phyloP scores from a whole-genome alignment of 2,113 vertebrate species.

The Pardalotus punctatus region DNA sequence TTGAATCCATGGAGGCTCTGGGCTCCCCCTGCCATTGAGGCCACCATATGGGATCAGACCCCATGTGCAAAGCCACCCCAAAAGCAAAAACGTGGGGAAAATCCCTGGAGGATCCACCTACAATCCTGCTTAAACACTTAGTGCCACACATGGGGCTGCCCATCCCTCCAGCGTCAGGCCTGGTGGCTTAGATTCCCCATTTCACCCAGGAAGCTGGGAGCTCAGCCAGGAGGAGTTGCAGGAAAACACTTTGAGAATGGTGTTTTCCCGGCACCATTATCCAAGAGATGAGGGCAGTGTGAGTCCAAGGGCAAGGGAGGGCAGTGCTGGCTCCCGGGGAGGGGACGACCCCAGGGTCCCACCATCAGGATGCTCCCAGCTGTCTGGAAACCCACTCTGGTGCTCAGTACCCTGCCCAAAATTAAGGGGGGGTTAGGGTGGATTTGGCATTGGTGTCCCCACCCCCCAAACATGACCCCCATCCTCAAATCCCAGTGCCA shows the following conservation, averaged over 20 bases:
- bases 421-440: accelerated
- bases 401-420: background rate
- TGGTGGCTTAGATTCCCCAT: background rate
- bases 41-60: background rate
- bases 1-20: background rate
- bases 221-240: background rate
- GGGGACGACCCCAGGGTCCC: accelerated
- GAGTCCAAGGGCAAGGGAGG: background rate
- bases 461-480: background rate
- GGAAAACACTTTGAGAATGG: background rate
- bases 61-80: accelerated
- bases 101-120: background rate
- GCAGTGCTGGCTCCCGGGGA: background rate
- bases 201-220: background rate
- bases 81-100: background rate
- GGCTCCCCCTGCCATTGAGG: background rate
- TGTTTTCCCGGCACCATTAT: background rate
- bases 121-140: background rate
- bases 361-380: background rate
- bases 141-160: background rate
- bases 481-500: background rate
- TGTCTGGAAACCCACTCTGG: background rate
- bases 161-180: background rate
- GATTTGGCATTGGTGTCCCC: background rate
- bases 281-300: background rate